Conservation (phyloP, 2,797 vertebrate species). For the Botia kubotai region DNA sequence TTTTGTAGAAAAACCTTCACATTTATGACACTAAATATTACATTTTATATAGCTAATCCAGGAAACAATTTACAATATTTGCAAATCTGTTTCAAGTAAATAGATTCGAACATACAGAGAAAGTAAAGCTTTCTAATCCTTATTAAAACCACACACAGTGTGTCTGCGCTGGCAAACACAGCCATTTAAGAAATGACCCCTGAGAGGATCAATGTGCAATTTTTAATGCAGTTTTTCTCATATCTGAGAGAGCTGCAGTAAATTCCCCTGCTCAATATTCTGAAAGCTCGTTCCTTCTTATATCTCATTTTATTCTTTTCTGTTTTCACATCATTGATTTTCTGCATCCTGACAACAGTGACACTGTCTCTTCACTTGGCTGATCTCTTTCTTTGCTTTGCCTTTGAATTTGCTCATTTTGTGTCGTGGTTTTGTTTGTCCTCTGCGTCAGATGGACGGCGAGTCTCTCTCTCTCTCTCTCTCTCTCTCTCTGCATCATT, state of each 20-base stretch:
- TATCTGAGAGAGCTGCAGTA: background rate
- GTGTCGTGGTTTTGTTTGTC: slow-evolving; percentile 73
- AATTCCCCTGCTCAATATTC: slow-evolving; percentile 12
- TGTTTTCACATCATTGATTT: slow-evolving; percentile 60
- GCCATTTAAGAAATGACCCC: background rate
- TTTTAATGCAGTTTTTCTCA: background rate
- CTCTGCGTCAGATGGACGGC: slow-evolving; percentile 68
- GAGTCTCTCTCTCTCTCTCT: background rate
- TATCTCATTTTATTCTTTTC: slow-evolving; percentile 38
- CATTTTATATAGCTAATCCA: background rate
- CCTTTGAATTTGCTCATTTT: slow-evolving; percentile 85
- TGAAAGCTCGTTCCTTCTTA: slow-evolving; percentile 5
- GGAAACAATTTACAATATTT: background rate
- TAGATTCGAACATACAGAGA: background rate
- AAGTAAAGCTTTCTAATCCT: background rate
- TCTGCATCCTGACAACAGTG: slow-evolving; percentile 70
- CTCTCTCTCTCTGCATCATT: slow-evolving; percentile 50
- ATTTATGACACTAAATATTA: background rate
- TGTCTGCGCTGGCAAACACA: background rate
- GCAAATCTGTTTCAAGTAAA: slow-evolving; percentile 3
- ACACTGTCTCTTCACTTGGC: slow-evolving; percentile 77
- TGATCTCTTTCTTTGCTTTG: slow-evolving; percentile 79
- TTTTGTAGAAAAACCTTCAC: background rate
- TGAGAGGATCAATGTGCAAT: background rate
- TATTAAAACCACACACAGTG: background rate